phyloP scores from a whole-genome alignment of 2,113 vertebrate genomes.

The Seriola rivoliana region DNA sequence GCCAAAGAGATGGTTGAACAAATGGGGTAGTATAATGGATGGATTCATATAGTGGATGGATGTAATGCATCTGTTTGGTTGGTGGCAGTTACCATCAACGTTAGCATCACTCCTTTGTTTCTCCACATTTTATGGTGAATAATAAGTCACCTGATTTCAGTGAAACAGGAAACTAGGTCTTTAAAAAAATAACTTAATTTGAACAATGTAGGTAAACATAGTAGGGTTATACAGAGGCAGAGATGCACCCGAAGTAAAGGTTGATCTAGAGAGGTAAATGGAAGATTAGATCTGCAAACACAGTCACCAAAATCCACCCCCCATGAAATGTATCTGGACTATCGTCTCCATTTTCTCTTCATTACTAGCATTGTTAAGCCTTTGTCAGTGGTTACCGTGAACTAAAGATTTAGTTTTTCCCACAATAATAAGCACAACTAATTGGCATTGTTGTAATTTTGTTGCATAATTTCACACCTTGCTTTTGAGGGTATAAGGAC shows the following conservation, averaged over 20 bases:
- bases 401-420: no score
- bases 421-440: not conserved
- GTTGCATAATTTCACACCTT: not conserved
- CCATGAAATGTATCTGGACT: not conserved
- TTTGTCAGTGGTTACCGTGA: no score
- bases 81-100: not conserved
- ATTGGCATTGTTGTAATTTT: not conserved
- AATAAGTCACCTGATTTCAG: not conserved
- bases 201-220: not conserved
- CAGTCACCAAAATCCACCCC: no score
- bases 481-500: not conserved
- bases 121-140: not conserved
- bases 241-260: not conserved
- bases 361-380: no score
- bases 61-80: not conserved
- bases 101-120: not conserved
- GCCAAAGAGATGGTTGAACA: not conserved
- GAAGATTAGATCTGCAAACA: not conserved
- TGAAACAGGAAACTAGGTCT: not conserved
- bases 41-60: not conserved
- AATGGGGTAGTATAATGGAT: not conserved
- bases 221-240: not conserved
- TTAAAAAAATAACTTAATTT: not conserved
- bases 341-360: no score
- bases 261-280: not conserved